Conservation (phyloP, 2,113 vertebrate genomes). For the Anser brachyrhynchus region DNA sequence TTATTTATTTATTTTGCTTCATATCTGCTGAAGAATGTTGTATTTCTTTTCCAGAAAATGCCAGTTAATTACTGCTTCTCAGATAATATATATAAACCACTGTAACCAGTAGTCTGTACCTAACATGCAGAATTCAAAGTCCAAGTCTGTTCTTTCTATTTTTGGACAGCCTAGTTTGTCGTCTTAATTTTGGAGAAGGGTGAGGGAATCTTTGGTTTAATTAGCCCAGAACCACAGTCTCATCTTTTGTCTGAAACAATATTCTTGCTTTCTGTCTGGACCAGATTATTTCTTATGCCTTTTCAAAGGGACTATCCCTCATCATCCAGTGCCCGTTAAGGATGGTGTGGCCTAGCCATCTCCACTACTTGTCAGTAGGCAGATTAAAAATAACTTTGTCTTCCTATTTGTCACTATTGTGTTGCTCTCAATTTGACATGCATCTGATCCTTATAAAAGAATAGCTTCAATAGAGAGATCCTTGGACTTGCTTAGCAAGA, state of each 20-base stretch:
- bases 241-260: not conserved
- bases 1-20: not conserved
- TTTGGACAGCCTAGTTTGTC: not conserved
- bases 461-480: not conserved
- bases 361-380: not conserved
- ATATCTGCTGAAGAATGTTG: not conserved
- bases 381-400: not conserved
- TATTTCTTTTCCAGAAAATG: not conserved
- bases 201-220: not conserved
- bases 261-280: not conserved
- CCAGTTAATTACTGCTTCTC: not conserved
- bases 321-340: not conserved
- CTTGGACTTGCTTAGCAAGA: not conserved
- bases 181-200: not conserved
- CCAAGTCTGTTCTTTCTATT: not conserved
- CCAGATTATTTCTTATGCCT: not conserved
- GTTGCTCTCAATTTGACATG: not conserved
- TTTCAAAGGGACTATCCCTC: not conserved
- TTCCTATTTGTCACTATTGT: not conserved
- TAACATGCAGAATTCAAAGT: not conserved
- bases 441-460: not conserved
- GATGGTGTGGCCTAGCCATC: not conserved
- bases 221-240: not conserved
- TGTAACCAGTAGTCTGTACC: not conserved
- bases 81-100: not conserved